A percentile compares a stretch with the other conserved stretches of the same genome.
These are phyloP conservation scores for Punctoribates punctum DNA, from an alignment of 2,888 invertebrate species.

Conservation along the genomic window DNA sequence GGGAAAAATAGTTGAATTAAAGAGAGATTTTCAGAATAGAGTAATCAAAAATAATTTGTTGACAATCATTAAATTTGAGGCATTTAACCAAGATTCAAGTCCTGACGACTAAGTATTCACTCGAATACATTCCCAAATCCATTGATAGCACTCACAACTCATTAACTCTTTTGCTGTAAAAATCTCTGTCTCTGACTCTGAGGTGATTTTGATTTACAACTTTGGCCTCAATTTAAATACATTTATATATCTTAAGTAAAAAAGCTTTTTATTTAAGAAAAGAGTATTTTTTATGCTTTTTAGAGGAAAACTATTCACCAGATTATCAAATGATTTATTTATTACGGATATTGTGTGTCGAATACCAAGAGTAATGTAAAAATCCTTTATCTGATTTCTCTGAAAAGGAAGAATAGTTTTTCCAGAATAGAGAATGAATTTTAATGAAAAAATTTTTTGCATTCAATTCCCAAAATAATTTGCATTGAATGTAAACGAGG, in stretches of 20 bases:
- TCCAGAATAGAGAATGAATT: neutral
- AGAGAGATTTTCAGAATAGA: neutral
- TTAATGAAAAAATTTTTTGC: neutral
- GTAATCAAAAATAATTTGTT: neutral
- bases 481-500: neutral
- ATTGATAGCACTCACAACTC: neutral
- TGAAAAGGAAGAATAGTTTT: neutral
- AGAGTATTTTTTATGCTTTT: constrained; percentile 11
- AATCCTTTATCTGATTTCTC: neutral
- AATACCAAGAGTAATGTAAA: neutral
- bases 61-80: neutral
- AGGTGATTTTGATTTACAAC: constrained; percentile 29
- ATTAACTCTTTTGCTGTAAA: neutral
- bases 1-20: neutral
- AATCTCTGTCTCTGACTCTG: neutral
- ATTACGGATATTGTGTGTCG: neutral
- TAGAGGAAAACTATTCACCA: neutral
- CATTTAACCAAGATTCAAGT: neutral
- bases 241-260: too few relatives aligned
- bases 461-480: constrained; percentile 1
- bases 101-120: too few relatives aligned
- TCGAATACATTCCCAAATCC: neutral
- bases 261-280: neutral
- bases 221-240: constrained; percentile 19
- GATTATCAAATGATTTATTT: constrained; percentile 31